phyloP scores from a whole-genome alignment of 2,888 invertebrate species.

The Alentia gelatinosa region DNA sequence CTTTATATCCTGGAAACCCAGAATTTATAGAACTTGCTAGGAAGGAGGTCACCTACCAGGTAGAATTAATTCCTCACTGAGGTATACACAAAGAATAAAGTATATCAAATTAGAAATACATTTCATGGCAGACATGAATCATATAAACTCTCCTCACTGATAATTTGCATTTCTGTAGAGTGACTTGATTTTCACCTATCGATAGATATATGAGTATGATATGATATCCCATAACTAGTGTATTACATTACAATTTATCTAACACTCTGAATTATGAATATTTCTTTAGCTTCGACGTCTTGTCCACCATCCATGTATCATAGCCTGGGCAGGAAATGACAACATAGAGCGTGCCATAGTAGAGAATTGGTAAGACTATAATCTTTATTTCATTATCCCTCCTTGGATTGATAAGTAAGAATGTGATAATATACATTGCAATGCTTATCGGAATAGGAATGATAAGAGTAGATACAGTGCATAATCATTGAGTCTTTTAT shows the following conservation, averaged over 20 bases:
- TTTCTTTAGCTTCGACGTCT: slow-evolving; percentile 83
- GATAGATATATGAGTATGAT: too few relatives aligned
- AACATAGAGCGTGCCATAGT: slow-evolving; percentile 94
- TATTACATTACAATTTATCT: too few relatives aligned
- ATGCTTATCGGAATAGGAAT: too few relatives aligned
- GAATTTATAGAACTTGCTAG: slow-evolving; percentile 88
- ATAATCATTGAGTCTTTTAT: too few relatives aligned
- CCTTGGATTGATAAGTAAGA: too few relatives aligned
- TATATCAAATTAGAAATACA: too few relatives aligned
- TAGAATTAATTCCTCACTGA: slow-evolving; percentile 78
- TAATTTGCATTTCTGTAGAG: too few relatives aligned
- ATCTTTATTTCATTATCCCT: neutral
- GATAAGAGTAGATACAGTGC: too few relatives aligned
- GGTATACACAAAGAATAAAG: neutral
- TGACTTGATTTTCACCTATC: too few relatives aligned
- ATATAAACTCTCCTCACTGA: neutral
- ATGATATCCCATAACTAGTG: neutral
- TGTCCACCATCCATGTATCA: slow-evolving; percentile 90
- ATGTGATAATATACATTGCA: too few relatives aligned
- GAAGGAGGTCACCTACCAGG: slow-evolving; percentile 90
- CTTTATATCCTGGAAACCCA: slow-evolving; percentile 91
- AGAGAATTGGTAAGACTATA: slow-evolving; percentile 85
- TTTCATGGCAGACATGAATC: too few relatives aligned
- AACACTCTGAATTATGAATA: too few relatives aligned
- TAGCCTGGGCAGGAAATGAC: slow-evolving; percentile 93